Percentiles rank a stretch among this genome's conserved stretches.
Conservation (phyloP, 2,888 invertebrate species). For the Tetropium fuscum region DNA sequence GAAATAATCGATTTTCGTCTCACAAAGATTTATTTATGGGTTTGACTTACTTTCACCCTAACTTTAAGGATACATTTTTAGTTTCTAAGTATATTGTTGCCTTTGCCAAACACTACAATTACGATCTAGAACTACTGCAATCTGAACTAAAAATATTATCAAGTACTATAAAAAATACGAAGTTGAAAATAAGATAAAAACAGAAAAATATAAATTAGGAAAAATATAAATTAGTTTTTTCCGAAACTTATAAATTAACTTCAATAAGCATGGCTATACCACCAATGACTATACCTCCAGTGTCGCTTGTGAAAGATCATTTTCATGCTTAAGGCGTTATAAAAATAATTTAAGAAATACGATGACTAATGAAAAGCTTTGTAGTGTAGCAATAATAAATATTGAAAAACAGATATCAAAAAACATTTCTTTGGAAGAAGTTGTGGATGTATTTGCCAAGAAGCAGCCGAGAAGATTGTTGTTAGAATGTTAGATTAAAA, state of each 20-base stretch:
- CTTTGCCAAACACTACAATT: not conserved
- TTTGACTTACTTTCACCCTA: not conserved
- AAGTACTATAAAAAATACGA: not conserved
- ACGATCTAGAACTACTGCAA: too few species aligned
- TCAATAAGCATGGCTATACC: not conserved
- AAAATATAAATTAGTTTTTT: not conserved
- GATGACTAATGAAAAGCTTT: not conserved
- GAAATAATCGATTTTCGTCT: conserved; percentile 2
- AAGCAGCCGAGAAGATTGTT: too few species aligned
- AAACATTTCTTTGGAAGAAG: not conserved
- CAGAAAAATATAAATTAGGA: not conserved
- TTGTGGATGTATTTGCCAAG: too few species aligned
- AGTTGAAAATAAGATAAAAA: not conserved
- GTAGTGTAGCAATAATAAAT: not conserved
- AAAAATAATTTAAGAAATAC: not conserved
- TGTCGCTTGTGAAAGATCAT: not conserved
- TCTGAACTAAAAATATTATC: too few species aligned
- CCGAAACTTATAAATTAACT: not conserved
- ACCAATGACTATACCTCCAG: too few species aligned
- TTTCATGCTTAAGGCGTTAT: not conserved
- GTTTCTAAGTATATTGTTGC: not conserved
- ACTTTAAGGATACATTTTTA: not conserved
- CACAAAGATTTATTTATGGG: not conserved
- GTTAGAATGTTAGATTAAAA: too few species aligned
- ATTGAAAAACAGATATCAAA: not conserved